These are phyloP conservation scores for Stomatorhinus ivindoensis DNA, from an alignment of 2,113 vertebrate genomes.

Conservation along the genomic window DNA sequence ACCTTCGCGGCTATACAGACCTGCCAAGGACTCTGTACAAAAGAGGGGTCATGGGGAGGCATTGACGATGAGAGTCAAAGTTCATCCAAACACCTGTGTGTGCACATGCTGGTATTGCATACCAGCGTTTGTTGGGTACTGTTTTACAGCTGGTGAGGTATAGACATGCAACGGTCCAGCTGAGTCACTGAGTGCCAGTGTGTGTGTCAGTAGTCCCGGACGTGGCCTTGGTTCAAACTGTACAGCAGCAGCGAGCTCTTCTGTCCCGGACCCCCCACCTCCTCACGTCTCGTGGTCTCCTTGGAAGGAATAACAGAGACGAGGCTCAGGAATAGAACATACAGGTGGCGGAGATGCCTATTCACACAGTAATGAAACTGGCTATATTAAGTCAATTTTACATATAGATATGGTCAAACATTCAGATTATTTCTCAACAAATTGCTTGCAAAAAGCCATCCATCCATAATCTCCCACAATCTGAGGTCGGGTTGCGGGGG, in stretches of 20 bases:
- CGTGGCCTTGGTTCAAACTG: slow-evolving; percentile 15
- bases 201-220: slow-evolving; percentile 14
- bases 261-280: slow-evolving; percentile 36
- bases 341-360: neutral
- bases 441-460: neutral
- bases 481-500: too few species aligned
- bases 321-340: neutral
- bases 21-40: neutral
- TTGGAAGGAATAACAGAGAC: slow-evolving; percentile 25
- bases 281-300: slow-evolving; percentile 67
- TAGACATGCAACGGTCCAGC: neutral
- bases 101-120: neutral
- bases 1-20: slow-evolving; percentile 21
- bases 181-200: neutral
- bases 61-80: slow-evolving; percentile 38
- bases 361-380: neutral
- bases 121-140: neutral
- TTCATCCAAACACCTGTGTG: neutral
- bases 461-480: too few species aligned
- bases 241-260: slow-evolving; percentile 46
- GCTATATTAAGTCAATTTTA: neutral
- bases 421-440: neutral
- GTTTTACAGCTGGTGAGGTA: neutral
- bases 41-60: neutral
- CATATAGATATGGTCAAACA: neutral